phyloP scores from a whole-genome alignment of 2,888 invertebrate genomes.

The Epirrhoe tristata region DNA sequence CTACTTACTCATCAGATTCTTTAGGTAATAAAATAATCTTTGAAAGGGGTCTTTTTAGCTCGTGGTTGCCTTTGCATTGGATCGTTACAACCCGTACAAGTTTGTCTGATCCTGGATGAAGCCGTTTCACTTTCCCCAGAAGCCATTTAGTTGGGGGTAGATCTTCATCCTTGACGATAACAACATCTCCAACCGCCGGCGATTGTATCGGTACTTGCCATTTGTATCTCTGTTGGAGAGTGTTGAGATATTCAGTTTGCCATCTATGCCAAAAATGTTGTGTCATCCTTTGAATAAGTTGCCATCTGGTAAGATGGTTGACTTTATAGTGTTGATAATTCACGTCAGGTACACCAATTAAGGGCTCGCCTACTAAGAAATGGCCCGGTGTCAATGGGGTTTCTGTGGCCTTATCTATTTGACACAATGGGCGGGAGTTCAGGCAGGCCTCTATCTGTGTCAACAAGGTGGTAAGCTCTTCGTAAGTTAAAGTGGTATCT shows the following conservation, averaged over 20 bases:
- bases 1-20: background rate
- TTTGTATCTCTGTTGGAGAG: slow-evolving; percentile 42
- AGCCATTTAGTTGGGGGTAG: slow-evolving; percentile 42
- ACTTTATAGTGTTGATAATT: slow-evolving; percentile 8
- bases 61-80: slow-evolving; percentile 39
- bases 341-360: slow-evolving; percentile 10
- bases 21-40: slow-evolving; percentile 28
- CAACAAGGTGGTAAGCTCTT: slow-evolving; percentile 23
- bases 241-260: slow-evolving; percentile 45
- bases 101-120: slow-evolving; percentile 40
- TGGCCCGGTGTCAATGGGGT: slow-evolving; percentile 20
- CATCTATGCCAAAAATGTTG: slow-evolving; percentile 48
- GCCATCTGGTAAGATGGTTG: slow-evolving; percentile 39
- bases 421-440: slow-evolving; percentile 21
- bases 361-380: slow-evolving; percentile 24
- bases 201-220: slow-evolving; percentile 36
- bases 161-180: slow-evolving; percentile 38
- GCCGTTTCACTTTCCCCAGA: slow-evolving; percentile 22
- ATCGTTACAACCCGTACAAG: slow-evolving; percentile 43
- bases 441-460: slow-evolving; percentile 27
- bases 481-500: slow-evolving; percentile 32
- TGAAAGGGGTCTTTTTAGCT: slow-evolving; percentile 40
- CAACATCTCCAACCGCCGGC: slow-evolving; percentile 39
- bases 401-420: slow-evolving; percentile 3
- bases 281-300: slow-evolving; percentile 43